Percentiles rank a stretch among this genome's conserved stretches.
phyloP scores from a whole-genome alignment of 92 coral and sea anemone genomes.

The Heliopora coerulea region DNA sequence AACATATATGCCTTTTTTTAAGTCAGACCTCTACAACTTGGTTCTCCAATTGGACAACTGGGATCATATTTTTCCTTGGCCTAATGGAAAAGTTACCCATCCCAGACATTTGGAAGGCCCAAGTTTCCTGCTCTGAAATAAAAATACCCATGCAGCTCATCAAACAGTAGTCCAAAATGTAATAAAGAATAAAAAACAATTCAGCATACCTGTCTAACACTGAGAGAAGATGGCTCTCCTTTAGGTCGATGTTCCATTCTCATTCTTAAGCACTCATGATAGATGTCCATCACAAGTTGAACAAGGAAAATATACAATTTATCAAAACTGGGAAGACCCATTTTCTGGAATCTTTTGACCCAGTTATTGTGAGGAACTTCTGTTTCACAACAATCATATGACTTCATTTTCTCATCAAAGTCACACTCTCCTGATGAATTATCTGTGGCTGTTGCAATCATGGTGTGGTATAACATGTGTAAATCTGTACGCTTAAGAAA shows the following conservation, averaged over 20 bases:
- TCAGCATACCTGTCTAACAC: conserved; percentile 93
- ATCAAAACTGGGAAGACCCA: conserved; percentile 79
- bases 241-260: conserved; percentile 92
- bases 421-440: conserved; percentile 30
- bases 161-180: too few species aligned
- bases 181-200: too few species aligned
- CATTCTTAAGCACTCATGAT: conserved; percentile 86
- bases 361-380: conserved; percentile 37
- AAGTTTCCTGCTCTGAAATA: too few species aligned
- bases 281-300: conserved; percentile 74
- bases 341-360: conserved; percentile 60
- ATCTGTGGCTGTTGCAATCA: conserved; percentile 7
- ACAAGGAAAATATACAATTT: conserved; percentile 71
- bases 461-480: conserved; percentile 11
- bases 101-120: too few species aligned
- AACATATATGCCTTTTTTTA: too few species aligned
- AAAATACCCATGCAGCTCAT: too few species aligned
- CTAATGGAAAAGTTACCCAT: too few species aligned
- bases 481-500: conserved; percentile 10
- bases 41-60: too few species aligned
- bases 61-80: too few species aligned
- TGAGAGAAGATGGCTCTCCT: conserved; percentile 90
- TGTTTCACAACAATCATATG: conserved; percentile 21
- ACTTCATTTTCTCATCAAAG: conserved; percentile 14
- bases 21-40: too few species aligned